A percentile compares a stretch with the other conserved stretches of the same genome.
Conservation (phyloP, 1,140 invertebrate species). For the Globodera ellingtonae region DNA sequence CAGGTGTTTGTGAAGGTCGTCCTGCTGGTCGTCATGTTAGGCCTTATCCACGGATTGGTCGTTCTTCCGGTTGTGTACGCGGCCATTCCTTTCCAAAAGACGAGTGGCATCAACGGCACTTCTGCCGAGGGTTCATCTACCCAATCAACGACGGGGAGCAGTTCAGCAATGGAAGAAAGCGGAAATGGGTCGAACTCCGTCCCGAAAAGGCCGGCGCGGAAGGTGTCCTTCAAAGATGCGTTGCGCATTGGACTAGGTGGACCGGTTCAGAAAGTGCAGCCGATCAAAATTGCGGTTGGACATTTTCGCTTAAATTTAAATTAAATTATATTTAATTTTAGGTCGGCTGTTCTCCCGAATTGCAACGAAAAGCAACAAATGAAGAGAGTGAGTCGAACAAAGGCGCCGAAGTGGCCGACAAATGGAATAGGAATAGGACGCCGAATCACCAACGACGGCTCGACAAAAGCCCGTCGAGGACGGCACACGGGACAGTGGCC, state of each 20-base stretch:
- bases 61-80: constrained; percentile 67
- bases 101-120: neutral
- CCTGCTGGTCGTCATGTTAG: constrained; percentile 65
- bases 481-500: neutral
- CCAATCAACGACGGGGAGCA: constrained; percentile 14
- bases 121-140: neutral
- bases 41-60: constrained; percentile 65
- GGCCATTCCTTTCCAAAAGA: constrained; percentile 58
- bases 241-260: neutral
- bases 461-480: neutral
- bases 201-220: neutral
- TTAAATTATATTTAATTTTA: neutral
- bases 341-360: constrained; percentile 11
- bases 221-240: constrained; percentile 23
- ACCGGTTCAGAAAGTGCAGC: neutral
- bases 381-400: neutral
- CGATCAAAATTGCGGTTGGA: constrained; percentile 26
- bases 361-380: neutral
- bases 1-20: constrained; percentile 67
- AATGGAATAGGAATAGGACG: neutral
- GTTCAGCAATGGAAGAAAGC: neutral
- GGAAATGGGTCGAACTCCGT: too few relatives aligned
- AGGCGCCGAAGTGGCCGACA: neutral
- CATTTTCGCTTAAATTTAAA: neutral
- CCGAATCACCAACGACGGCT: neutral